Base-by-base conservation (phyloP, 2,888 invertebrate species). In the Standfussiana lucernea region DNA sequence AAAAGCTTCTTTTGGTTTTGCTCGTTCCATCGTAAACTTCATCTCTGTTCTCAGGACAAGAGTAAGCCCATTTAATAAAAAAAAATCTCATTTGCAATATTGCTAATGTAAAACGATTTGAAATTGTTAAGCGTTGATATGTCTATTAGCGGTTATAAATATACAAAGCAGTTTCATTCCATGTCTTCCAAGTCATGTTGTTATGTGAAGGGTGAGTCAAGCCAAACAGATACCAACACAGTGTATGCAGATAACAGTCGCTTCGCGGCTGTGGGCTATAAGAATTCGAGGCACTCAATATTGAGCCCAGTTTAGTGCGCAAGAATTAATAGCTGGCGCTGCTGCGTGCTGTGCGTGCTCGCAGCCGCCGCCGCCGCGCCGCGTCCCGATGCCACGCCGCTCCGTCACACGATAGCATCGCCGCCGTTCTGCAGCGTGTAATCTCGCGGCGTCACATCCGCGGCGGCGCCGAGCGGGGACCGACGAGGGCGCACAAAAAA, bases 231-330 rank as follows among this genome's bases (percentile, higher is more conserved):
- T 65, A 37, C 37, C 37, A 37, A 69, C 64, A 40, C 66, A 71
- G n/a, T 61, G 61, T n/a, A 35, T 15, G 80, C 65, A 66, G 50
- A 67, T 56, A 47, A 47, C 56, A 68, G 45, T 67, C 80, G 53
- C 50, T 72, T 50, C 69, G 45, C 65, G 59, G n/a, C n/a, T n/a
- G n/a, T n/a, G n/a, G 59, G 50, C 61, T 42, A 70, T 62, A 61
- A 79, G 13, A 80, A 73, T 80, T 80, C 70, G 50, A 61, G 28
- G 66, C 80, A 74, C 80, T 80, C 40, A 37, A 69, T 70, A 65
- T 61, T 65, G 59, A 32, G 65, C 56, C 56, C 47, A 47, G 47
- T 42, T 42, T 42, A 42, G 0, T 2, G 15, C 37, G 37, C 15
- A 42, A 15, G 15, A 15, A 42, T 42, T 15, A 42, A 42, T 47